Base-by-base conservation (phyloP, 2,888 invertebrate genomes). In the Rapana venosa region DNA sequence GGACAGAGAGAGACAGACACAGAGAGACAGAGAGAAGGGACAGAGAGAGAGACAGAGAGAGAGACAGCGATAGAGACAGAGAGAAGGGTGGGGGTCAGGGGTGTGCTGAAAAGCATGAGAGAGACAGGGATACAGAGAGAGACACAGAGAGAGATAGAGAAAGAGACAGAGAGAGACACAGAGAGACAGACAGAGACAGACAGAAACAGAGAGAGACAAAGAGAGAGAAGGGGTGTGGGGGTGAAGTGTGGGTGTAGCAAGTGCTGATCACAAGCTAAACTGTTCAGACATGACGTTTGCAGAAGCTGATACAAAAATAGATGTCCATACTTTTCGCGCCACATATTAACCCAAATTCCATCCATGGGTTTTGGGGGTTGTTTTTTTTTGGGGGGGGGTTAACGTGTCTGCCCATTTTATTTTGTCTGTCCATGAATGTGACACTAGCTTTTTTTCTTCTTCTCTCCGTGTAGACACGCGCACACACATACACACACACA, bases 201-300 rank as follows among this genome's bases (percentile, higher is more conserved):
- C 30, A 88, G 58, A 30, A 35, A 83, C 66, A 56, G 58, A 56
- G 30, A 83, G 83, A 58, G 79, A n/a, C 83, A 81, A 56, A 81
- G 58, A 88, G 79, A 83, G 83, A 58, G 13, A 81, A 15, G 30
- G 0, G 0, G 30, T 30, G 4, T n/a, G 15, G 26, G 74, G 13
- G 30, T 77, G 30, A 13, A 77, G 77, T 17, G 26, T 30, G 30
- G 11, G 15, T 26, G 26, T 22, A 61, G 13, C 77, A 77, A 13
- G 26, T 15, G 13, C 13, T 26, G 30, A 77, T 15, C 26, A 5
- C 6, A 8, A n/a, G 2, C 26, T 13, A 0, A n/a, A 0, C 2
- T 15, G 15, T 30, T 30, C 30, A 30, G 77, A n/a, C n/a, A 17
- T n/a, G 30, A 77, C 32, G n/a, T n/a, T 5, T 32, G n/a, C 15